Percentiles rank a stretch among this genome's conserved stretches.
phyloP scores from a whole-genome alignment of 2,888 invertebrate species.

The Epirrita christyi region DNA sequence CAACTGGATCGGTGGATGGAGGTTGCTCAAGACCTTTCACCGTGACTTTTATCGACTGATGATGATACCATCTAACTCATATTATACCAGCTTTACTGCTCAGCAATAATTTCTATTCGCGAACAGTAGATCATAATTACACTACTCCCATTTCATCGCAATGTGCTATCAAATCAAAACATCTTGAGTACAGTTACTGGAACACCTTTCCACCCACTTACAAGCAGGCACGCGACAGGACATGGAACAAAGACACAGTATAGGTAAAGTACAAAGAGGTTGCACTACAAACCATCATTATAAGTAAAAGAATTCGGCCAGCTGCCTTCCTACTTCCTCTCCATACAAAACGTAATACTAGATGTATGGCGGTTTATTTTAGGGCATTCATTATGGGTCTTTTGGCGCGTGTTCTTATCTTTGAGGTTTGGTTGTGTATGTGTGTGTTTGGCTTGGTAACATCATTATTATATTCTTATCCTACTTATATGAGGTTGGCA shows the following conservation, averaged over 20 bases:
- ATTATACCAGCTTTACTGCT: not conserved
- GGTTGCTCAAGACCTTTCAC: too few relatives aligned
- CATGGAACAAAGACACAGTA: conserved; percentile 63
- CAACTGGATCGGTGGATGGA: too few relatives aligned
- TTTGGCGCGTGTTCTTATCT: conserved; percentile 83
- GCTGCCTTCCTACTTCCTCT: conserved; percentile 83
- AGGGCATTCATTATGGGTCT: conserved; percentile 78
- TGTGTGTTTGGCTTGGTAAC: conserved; percentile 11
- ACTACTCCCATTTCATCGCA: conserved; percentile 36
- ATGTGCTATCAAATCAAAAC: conserved; percentile 66
- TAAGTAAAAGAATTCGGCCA: conserved; percentile 75
- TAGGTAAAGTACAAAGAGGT: conserved; percentile 39
- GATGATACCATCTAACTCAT: too few relatives aligned
- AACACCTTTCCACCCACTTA: conserved; percentile 83
- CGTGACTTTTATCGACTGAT: too few relatives aligned
- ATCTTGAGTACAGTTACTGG: conserved; percentile 74
- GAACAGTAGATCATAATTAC: conserved; percentile 36
- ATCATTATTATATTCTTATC: not conserved
- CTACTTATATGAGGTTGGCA: not conserved
- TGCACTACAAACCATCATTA: conserved; percentile 82
- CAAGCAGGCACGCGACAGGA: conserved; percentile 78
- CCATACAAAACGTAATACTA: conserved; percentile 80
- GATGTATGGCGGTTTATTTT: conserved; percentile 77
- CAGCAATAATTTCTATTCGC: not conserved
- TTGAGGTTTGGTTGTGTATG: conserved; percentile 49